Evolutionary conservation across 2,113 vertebrate species (phyloP), one percentile per base, ranked within the genome.

Genomic region (Zosterops lateralis): DNA sequence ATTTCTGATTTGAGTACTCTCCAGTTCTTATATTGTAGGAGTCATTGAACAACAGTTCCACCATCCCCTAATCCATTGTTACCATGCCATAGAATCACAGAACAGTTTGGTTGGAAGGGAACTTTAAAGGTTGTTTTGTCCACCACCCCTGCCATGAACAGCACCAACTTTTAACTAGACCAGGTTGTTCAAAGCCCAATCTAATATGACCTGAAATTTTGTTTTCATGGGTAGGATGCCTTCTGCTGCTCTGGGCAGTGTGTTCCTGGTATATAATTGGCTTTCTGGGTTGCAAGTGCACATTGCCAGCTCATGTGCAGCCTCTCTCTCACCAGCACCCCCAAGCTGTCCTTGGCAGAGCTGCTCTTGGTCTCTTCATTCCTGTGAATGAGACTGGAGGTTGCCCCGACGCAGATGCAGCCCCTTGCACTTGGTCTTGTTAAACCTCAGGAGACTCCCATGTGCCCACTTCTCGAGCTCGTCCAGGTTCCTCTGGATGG

Each of bases 331-430:
- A 67, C 16, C n/a, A 47, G n/a, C 24, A 60, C 7, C 18, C 48
- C 29, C 22, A 60, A 3, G 29, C 11, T 66, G n/a, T 58, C 40
- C 38, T 54, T 2, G 2, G 16, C 38, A 75, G 54, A 11, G n/a
- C 68, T 75, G 40, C n/a, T 47, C 47, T 54, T 4, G 1, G 4
- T 31, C 54, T 75, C 5, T 22, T 82, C 25, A 4, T 61, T 53
- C 20, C n/a, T 17, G 4, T 31, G 16, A 34, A 11, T 34, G n/a
- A 11, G 31, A 9, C 19, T 20, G 12, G 24, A 7, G 10, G 2
- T 28, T 82, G 53, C 32, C 53, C 13, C 0, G 0, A 40, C 22
- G 13, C 28, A 38, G 6, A 4, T 53, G 38, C 14, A 24, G 45
- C 38, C 31, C 24, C 18, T 82, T 53, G 32, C n/a, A 25, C 53